Base-by-base conservation (phyloP, 2,797 vertebrate species). In the Sebastolobus alascanus region DNA sequence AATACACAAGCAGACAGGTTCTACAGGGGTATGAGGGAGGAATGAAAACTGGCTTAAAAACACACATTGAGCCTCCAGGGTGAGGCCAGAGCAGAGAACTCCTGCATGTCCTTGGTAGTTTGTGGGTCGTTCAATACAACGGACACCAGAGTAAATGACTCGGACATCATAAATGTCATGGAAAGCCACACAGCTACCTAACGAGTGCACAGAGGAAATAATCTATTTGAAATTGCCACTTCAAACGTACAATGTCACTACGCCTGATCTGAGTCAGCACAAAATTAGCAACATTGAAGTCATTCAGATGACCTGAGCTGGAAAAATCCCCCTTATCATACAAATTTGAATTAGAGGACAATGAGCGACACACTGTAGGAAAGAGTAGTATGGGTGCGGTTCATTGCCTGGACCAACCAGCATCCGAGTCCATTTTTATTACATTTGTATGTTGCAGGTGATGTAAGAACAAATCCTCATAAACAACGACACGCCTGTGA, bases 131-230 rank as follows among this genome's bases (percentile, higher is more conserved):
- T 73, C 37, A 52, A 6, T 22, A 37, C 10, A 29, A 14, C 5
- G 10, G 38, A 43, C 77, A 68, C 14, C 18, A 3, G 37, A 65
- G 40, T 63, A 46, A 63, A 54, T 35, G 54, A 60, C 55, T 69
- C 29, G 33, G n/a, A 22, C 54, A 73, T 76, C 33, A 46, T 33
- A 77, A 58, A 77, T 69, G 52, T 80, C 63, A 72, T 2, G 16
- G 12, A 46, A 46, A 56, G 22, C 9, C 58, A 56, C 10, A 69
- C 64, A 63, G 29, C 61, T 16, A 54, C 6, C 6, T 6, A 37
- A 59, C 18, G 40, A 46, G 27, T 35, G 25, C n/a, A 29, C 58
- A 59, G 38, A 59, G 4, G 9, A 40, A 31, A 67, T 8, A 75
- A 50, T 54, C 50, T 22, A 4, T 29, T 63, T n/a, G 27, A 78